These are phyloP conservation scores for Bothrops jararaca DNA, from an alignment of 2,113 vertebrate genomes.

Conservation along the genomic window DNA sequence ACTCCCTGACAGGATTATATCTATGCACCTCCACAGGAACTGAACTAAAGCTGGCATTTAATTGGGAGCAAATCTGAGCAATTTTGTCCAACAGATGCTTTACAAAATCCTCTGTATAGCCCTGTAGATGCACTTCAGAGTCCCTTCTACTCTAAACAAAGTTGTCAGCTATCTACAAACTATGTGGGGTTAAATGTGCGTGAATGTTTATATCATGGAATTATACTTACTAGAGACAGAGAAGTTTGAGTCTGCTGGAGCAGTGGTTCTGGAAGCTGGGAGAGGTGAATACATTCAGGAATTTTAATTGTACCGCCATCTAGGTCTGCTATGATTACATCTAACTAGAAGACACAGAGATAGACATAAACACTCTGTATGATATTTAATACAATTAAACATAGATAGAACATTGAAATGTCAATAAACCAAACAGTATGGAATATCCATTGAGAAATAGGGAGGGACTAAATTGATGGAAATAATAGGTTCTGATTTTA, in stretches of 20 bases:
- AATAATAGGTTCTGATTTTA: not conserved
- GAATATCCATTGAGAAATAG: not conserved
- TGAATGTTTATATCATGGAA: not conserved
- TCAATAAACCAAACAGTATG: not conserved
- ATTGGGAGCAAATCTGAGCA: not conserved
- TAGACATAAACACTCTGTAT: not conserved
- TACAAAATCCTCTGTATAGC: not conserved
- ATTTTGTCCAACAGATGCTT: not conserved
- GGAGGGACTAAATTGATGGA: not conserved
- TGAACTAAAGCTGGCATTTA: not conserved
- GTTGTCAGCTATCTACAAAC: not conserved
- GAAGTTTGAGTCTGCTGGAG: slow-evolving; percentile 85
- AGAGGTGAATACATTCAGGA: slow-evolving; percentile 96
- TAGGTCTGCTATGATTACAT: slow-evolving; percentile 96
- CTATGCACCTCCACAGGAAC: not conserved
- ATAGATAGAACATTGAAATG: not conserved
- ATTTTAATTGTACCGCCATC: slow-evolving; percentile 98
- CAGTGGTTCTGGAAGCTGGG: slow-evolving; percentile 91
- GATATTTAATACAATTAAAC: not conserved
- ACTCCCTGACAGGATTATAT: not conserved
- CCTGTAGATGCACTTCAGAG: not conserved
- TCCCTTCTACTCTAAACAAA: not conserved
- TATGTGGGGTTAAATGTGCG: not conserved
- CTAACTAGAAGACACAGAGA: slow-evolving; percentile 77
- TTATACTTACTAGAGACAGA: slow-evolving; percentile 83